Conservation (phyloP, 2,113 vertebrate species). For the Sinosuthora webbiana region DNA sequence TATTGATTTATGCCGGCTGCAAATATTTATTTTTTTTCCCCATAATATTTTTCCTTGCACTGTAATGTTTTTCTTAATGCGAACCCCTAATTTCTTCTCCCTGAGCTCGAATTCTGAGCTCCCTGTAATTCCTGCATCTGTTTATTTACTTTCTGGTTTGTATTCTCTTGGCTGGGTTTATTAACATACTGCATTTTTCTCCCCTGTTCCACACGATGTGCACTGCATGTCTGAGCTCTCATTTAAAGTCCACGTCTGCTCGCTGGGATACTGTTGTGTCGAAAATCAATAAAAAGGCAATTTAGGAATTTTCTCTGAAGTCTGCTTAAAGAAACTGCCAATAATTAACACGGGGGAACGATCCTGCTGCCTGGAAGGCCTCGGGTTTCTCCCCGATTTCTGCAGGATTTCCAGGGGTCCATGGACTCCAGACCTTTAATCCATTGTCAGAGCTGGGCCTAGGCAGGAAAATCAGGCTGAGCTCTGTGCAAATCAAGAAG, state of each 20-base stretch:
- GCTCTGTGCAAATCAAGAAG: background rate
- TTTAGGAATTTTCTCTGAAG: slow-evolving; percentile 34
- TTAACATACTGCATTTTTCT: background rate
- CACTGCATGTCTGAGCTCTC: background rate
- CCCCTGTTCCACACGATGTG: background rate
- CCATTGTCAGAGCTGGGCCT: background rate
- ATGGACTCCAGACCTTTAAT: background rate
- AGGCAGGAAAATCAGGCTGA: background rate
- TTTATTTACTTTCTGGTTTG: slow-evolving; percentile 3
- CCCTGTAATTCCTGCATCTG: background rate
- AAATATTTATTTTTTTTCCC: background rate
- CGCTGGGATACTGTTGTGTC: background rate
- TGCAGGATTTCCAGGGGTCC: background rate
- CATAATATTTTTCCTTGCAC: background rate
- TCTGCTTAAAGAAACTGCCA: slow-evolving; percentile 34
- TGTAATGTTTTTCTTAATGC: background rate
- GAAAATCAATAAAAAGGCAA: slow-evolving; percentile 40
- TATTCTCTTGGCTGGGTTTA: slow-evolving; percentile 2
- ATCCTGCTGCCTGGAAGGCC: background rate
- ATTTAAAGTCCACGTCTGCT: background rate
- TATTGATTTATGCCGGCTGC: background rate
- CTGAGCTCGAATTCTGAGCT: background rate
- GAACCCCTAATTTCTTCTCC: background rate
- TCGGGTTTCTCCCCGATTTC: background rate
- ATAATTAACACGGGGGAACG: slow-evolving; percentile 1